These are phyloP conservation scores for Montipora cactus DNA, from an alignment of 64 coral and sea anemone genomes.

Conservation along the genomic window DNA sequence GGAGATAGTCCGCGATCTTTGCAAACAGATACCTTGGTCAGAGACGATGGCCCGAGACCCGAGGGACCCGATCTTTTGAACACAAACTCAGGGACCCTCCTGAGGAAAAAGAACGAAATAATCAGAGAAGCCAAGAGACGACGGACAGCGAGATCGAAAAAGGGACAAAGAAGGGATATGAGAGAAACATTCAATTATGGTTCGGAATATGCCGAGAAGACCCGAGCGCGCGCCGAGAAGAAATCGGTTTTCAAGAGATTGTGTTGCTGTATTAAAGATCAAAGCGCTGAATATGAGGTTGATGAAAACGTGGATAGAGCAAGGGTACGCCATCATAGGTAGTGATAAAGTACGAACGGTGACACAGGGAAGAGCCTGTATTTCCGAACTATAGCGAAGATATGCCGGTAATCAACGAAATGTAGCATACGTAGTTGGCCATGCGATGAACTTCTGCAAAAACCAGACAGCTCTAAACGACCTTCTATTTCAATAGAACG, in stretches of 20 bases:
- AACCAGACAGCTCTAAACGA: too few species aligned
- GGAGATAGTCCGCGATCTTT: background rate
- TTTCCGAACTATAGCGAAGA: background rate
- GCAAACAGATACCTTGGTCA: background rate
- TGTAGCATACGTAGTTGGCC: too few species aligned
- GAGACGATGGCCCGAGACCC: slow-evolving; percentile 14
- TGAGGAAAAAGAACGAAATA: slow-evolving; percentile 78
- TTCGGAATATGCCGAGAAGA: slow-evolving; percentile 45
- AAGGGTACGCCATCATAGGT: background rate
- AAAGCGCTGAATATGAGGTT: slow-evolving; percentile 47
- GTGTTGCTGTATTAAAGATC: slow-evolving; percentile 61
- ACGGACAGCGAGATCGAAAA: slow-evolving; percentile 82
- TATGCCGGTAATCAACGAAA: background rate
- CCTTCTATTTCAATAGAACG: too few species aligned
- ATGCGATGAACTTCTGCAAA: too few species aligned
- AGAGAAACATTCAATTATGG: background rate
- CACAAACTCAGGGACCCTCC: slow-evolving; percentile 34
- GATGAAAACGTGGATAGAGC: background rate
- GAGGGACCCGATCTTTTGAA: slow-evolving; percentile 86
- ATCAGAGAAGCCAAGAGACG: slow-evolving; percentile 86
- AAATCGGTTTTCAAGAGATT: slow-evolving; percentile 48
- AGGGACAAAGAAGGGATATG: slow-evolving; percentile 61
- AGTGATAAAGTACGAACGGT: background rate
- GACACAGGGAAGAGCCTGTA: background rate
- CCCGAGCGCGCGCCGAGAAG: slow-evolving; percentile 16